Evolutionary conservation across 2,113 vertebrate genomes (phyloP).

Genomic region (Syngnathoides biaculeatus): DNA sequence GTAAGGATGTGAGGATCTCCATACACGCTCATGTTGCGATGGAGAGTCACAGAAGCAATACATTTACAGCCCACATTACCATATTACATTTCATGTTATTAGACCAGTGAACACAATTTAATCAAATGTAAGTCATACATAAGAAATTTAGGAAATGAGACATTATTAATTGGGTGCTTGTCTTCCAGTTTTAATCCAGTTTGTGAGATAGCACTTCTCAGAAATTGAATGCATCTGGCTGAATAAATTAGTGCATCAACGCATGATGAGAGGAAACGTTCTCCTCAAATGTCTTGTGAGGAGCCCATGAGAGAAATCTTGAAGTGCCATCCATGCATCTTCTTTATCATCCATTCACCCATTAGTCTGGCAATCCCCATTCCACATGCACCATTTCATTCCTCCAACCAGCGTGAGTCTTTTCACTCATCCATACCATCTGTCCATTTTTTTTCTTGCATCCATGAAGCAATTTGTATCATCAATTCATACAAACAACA

Average conservation of each 20-base stretch:
- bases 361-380: not conserved
- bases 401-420: not conserved
- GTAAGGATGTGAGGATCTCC: conserved; percentile 50
- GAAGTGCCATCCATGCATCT: not conserved
- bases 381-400: not conserved
- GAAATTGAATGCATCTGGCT: conserved; percentile 50
- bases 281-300: conserved; percentile 55
- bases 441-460: not conserved
- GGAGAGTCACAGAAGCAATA: conserved; percentile 43
- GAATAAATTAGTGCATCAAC: conserved; percentile 68
- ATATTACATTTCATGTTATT: conserved; percentile 65
- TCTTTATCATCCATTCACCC: not conserved
- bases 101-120: conserved; percentile 62
- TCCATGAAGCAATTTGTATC: no score
- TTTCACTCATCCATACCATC: not conserved
- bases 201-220: conserved; percentile 61
- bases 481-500: not conserved
- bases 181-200: conserved; percentile 57
- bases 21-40: conserved; percentile 66
- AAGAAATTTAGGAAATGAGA: conserved; percentile 60
- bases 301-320: conserved; percentile 56
- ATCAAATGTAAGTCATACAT: conserved; percentile 64
- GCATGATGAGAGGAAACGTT: conserved; percentile 60
- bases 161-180: conserved; percentile 56
- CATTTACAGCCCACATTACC: conserved; percentile 59